These are phyloP conservation scores for Neodiprion pinetum DNA, from an alignment of 1,140 invertebrate species.

Conservation along the genomic window DNA sequence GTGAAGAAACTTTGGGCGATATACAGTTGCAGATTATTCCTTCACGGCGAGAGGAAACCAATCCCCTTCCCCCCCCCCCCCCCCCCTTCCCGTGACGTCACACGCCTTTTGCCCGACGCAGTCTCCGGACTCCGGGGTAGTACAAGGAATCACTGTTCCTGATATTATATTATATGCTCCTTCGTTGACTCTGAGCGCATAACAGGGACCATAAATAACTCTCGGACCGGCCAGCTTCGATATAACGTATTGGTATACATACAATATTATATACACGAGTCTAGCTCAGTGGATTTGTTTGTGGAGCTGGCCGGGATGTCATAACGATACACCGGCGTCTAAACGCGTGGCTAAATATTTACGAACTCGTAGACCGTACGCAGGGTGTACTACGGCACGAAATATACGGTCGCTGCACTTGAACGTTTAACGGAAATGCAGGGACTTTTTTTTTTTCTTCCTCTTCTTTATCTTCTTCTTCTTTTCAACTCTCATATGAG, in stretches of 20 bases:
- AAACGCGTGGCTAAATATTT: constrained; percentile 5
- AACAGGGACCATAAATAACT: not conserved
- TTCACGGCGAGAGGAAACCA: too few species aligned
- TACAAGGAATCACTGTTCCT: constrained; percentile 3
- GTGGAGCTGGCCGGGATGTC: constrained; percentile 6
- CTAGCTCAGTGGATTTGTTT: constrained; percentile 1
- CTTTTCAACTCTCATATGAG: too few species aligned
- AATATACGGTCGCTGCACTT: not conserved
- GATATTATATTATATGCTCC: constrained; percentile 2
- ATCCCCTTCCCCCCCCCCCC: too few species aligned
- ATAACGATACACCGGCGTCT: constrained; percentile 3
- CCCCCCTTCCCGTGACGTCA: too few species aligned
- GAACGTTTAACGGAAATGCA: not conserved
- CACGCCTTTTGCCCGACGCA: too few species aligned
- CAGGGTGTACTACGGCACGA: not conserved
- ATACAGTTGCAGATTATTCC: too few species aligned
- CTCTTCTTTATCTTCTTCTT: too few species aligned
- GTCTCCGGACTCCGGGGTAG: not conserved
- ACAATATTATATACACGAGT: not conserved
- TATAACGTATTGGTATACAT: not conserved
- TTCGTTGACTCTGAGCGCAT: not conserved
- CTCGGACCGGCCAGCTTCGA: not conserved
- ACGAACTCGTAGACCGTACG: not conserved
- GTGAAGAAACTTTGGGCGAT: too few species aligned
- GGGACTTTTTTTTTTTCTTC: not conserved